Evolutionary conservation across 2,888 invertebrate species (phyloP).

Genomic region (Mythimna albipuncta): DNA sequence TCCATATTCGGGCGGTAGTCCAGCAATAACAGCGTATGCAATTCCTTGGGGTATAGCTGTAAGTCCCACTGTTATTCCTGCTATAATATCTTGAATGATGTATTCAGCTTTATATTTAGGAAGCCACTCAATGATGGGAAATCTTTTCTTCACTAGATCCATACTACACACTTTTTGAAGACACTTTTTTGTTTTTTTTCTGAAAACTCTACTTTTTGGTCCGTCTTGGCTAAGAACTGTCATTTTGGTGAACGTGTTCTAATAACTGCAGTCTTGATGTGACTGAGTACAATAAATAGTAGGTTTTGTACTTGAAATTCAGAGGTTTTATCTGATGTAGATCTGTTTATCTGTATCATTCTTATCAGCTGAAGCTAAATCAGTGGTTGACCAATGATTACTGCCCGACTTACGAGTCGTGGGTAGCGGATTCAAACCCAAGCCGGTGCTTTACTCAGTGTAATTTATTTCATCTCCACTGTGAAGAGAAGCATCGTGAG

Average conservation of each 20-base stretch:
- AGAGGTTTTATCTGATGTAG: conserved; percentile 26
- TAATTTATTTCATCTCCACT: no score
- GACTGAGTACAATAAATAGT: conserved; percentile 22
- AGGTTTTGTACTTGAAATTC: conserved; percentile 6
- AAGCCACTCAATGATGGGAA: conserved; percentile 94
- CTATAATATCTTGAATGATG: conserved; percentile 95
- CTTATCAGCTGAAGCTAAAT: conserved; percentile 23
- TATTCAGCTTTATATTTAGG: conserved; percentile 92
- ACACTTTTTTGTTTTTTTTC: conserved; percentile 71
- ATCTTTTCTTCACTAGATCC: conserved; percentile 85
- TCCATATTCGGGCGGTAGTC: conserved; percentile 94
- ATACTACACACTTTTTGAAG: conserved; percentile 79
- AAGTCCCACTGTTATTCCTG: conserved; percentile 95
- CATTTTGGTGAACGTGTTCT: conserved; percentile 47
- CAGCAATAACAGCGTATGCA: conserved; percentile 95
- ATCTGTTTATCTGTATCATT: conserved; percentile 47
- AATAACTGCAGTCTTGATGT: not conserved
- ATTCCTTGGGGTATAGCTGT: conserved; percentile 96
- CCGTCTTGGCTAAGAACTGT: conserved; percentile 38
- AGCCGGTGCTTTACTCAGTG: no score
- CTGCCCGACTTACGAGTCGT: no score
- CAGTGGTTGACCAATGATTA: no score
- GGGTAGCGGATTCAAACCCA: no score
- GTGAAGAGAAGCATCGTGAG: no score
- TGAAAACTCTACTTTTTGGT: conserved; percentile 52